Evolutionary conservation across 2,797 vertebrate species (phyloP), one percentile per base, ranked within the genome.

Genomic region (Chelmon rostratus): DNA sequence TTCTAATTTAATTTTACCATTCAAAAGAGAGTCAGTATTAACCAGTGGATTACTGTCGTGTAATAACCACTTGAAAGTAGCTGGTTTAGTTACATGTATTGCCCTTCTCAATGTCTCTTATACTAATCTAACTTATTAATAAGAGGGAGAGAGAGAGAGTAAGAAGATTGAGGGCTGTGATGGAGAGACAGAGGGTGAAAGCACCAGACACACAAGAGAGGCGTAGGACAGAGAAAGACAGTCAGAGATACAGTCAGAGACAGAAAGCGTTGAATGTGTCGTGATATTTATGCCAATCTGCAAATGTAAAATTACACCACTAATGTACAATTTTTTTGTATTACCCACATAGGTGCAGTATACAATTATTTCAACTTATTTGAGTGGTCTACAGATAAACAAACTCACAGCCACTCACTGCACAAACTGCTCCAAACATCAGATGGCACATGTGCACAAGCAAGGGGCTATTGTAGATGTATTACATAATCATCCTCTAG

Each of bases 401-500:
- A 56, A 33, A 15, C 49, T 61, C 23, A 46, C 21, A 68, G 6
- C 42, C 15, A 28, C 8, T 70, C 21, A 21, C n/a, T 18, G 35
- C 33, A 69, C 19, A 56, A 5, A 53, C 9, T 42, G 23, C 18
- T 25, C 10, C 33, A 75, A 33, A 42, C 31, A 46, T 58, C 12
- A 35, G 52, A 56, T 28, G 46, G 12, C 40, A 21, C 23, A 73
- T 4, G 12, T 77, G 40, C 63, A 40, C n/a, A 73, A 50, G n/a
- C 31, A 57, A 8, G 8, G 28, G 54, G 10, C 3, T 31, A 12
- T n/a, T 68, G 2, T 49, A 25, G 16, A 38, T 85, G 57, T 21
- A 73, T 77, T 77, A 68, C 52, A 74, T 42, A 40, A n/a, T 49
- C 46, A 33, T 64, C 88, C 93, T 92, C 79, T 87, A 91, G 92